phyloP scores from a whole-genome alignment of 1,140 invertebrate genomes.

The Tribolium madens region DNA sequence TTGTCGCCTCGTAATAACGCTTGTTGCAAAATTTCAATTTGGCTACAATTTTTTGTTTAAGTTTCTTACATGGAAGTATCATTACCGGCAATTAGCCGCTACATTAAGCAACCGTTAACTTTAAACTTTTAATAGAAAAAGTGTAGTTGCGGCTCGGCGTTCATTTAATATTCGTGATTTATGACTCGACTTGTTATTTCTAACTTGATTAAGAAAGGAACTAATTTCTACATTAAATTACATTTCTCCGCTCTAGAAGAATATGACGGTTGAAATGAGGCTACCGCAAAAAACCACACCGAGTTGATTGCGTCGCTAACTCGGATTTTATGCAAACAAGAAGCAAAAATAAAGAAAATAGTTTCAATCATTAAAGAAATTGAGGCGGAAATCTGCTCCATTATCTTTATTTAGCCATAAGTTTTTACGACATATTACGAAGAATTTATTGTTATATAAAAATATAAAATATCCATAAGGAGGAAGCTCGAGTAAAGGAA shows the following conservation, averaged over 20 bases:
- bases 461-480: constrained; percentile 7
- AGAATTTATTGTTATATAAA: constrained; percentile 33
- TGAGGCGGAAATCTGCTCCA: neutral
- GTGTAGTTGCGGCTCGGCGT: constrained; percentile 39
- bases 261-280: constrained; percentile 17
- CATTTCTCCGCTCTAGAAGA: constrained; percentile 31
- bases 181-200: constrained; percentile 34
- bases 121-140: constrained; percentile 42
- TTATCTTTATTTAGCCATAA: constrained; percentile 22
- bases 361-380: constrained; percentile 11
- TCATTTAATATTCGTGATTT: constrained; percentile 46
- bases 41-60: neutral
- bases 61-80: constrained; percentile 31
- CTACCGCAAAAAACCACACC: constrained; percentile 2
- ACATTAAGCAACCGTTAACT: constrained; percentile 41
- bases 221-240: constrained; percentile 46
- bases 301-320: constrained; percentile 2
- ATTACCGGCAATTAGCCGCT: constrained; percentile 45
- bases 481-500: neutral
- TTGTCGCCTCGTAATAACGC: neutral
- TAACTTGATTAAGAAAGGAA: constrained; percentile 40
- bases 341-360: neutral
- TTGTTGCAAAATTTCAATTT: neutral
- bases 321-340: constrained; percentile 5
- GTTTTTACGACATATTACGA: neutral